Evolutionary conservation across 2,113 vertebrate genomes (phyloP).

Genomic region (Neogale vison): DNA sequence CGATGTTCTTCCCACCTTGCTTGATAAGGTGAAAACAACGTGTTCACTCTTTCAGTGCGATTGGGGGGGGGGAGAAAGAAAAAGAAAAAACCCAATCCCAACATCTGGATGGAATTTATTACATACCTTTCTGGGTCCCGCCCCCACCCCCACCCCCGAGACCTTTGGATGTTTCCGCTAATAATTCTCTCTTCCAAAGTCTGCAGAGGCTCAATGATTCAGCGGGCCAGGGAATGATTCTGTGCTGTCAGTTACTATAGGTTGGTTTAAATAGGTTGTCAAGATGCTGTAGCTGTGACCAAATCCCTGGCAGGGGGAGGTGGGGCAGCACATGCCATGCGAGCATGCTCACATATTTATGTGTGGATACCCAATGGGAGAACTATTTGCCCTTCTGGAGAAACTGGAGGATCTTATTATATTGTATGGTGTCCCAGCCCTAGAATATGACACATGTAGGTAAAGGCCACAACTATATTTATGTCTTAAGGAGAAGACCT

Average conservation of each 20-base stretch:
- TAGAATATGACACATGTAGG: neutral
- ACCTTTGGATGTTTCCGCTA: conserved; percentile 4
- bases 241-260: neutral
- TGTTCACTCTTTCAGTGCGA: conserved; percentile 29
- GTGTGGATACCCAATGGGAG: neutral
- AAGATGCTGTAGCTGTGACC: neutral
- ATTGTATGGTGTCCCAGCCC: neutral
- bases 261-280: conserved; percentile 59
- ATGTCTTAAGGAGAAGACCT: neutral
- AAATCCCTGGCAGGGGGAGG: neutral
- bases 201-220: conserved; percentile 37
- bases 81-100: neutral
- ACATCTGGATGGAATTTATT: conserved; percentile 65
- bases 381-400: neutral
- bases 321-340: neutral
- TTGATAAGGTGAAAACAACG: conserved; percentile 62
- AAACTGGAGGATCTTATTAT: neutral
- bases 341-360: neutral
- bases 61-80: neutral
- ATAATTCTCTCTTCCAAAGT: conserved; percentile 16
- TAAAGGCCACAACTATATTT: neutral
- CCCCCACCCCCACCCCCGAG: neutral
- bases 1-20: neutral
- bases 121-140: conserved; percentile 43
- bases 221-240: conserved; percentile 15